phyloP scores from a whole-genome alignment of 2,113 vertebrate species.

The Nibea albiflora region DNA sequence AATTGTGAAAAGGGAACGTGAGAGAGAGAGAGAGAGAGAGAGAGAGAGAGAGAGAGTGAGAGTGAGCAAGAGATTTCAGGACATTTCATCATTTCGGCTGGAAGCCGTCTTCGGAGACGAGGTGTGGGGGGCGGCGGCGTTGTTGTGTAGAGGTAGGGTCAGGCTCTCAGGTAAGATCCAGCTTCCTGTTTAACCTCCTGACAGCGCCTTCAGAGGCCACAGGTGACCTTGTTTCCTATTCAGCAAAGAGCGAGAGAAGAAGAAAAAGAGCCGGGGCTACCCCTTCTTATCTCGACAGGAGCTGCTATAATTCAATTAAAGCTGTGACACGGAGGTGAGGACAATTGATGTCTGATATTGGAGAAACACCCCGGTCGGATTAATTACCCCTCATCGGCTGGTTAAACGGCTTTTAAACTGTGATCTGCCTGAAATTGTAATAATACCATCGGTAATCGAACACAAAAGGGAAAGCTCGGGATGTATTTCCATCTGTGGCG shows the following conservation, averaged over 20 bases:
- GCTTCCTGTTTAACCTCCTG: conserved; percentile 45
- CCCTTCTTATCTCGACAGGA: conserved; percentile 47
- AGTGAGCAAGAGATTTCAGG: conserved; percentile 65
- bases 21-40: conserved; percentile 1
- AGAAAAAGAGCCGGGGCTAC: conserved; percentile 23
- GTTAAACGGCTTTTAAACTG: conserved; percentile 66
- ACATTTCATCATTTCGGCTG: conserved; percentile 74
- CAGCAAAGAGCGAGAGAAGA: conserved; percentile 3
- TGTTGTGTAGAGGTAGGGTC: conserved; percentile 36
- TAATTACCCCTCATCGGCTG: conserved; percentile 67
- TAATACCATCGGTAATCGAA: conserved; percentile 69
- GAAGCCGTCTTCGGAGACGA: conserved; percentile 46
- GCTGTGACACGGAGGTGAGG: conserved; percentile 69
- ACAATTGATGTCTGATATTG: conserved; percentile 63
- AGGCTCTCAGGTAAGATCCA: conserved; percentile 35
- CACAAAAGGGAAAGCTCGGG: conserved; percentile 58
- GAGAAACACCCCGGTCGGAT: conserved; percentile 57
- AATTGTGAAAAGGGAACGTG: conserved; percentile 8
- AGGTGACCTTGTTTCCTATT: conserved; percentile 54
- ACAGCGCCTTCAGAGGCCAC: conserved; percentile 34
- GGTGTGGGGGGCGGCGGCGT: not conserved
- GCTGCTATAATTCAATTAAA: conserved; percentile 76
- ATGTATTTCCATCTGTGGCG: conserved; percentile 57
- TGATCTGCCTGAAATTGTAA: conserved; percentile 77
- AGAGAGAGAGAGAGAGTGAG: conserved; percentile 16